A percentile compares a stretch with the other conserved stretches of the same genome.
These are phyloP conservation scores for Cotesia vestalis DNA, from an alignment of 1,140 invertebrate genomes.

Conservation along the genomic window DNA sequence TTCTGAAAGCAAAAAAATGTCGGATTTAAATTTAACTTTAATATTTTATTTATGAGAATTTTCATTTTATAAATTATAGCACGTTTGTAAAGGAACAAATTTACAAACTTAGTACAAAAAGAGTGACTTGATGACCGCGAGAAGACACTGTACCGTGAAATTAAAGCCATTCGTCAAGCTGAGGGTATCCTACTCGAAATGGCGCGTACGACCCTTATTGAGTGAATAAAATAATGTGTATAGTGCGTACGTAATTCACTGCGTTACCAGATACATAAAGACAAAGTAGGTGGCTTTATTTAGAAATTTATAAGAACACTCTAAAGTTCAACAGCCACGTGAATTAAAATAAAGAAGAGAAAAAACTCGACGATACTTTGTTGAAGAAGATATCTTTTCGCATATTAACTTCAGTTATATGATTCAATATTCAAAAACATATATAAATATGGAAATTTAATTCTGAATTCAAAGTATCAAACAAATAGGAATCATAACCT, in stretches of 20 bases:
- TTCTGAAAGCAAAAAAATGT: too few relatives aligned
- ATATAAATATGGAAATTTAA: background rate
- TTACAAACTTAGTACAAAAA: conserved; percentile 10
- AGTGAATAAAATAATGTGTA: conserved; percentile 28
- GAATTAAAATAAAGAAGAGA: background rate
- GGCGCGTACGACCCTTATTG: conserved; percentile 30
- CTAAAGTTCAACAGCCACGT: background rate
- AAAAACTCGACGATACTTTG: too few relatives aligned
- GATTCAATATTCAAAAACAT: background rate
- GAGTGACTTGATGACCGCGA: conserved; percentile 39
- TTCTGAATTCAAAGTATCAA: background rate
- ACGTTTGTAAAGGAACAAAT: too few relatives aligned
- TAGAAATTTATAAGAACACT: conserved; percentile 6
- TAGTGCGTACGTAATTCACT: conserved; percentile 38
- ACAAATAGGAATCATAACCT: background rate
- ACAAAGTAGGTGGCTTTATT: conserved; percentile 24
- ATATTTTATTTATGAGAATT: too few relatives aligned
- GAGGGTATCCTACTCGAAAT: conserved; percentile 39
- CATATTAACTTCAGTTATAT: background rate
- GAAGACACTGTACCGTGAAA: conserved; percentile 43
- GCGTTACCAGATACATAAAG: conserved; percentile 17
- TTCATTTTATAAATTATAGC: too few relatives aligned
- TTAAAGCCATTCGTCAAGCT: conserved; percentile 49
- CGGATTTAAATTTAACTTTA: too few relatives aligned
- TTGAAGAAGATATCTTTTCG: background rate